Percentiles rank a stretch among this genome's conserved stretches.
phyloP scores from a whole-genome alignment of 30 jellyfish, hydroid and myxozoan genomes.

The Hydra vulgaris region DNA sequence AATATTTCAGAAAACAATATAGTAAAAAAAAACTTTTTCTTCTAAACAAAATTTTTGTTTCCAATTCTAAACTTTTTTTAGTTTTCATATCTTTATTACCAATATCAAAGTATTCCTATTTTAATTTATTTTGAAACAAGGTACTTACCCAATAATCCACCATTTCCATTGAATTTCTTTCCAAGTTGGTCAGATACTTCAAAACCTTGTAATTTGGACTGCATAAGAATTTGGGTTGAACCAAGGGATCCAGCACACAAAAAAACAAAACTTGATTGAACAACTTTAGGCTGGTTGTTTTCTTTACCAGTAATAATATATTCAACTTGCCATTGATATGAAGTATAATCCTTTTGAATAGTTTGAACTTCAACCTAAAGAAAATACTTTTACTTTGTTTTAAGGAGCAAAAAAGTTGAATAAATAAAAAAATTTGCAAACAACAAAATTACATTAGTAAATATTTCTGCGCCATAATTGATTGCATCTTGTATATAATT shows the following conservation, averaged over 20 bases:
- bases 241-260: conserved; percentile 93
- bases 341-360: conserved; percentile 61
- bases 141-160: conserved; percentile 85
- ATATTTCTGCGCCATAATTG: conserved; percentile 86
- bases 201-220: conserved; percentile 60
- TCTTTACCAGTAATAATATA: conserved; percentile 49
- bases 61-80: too few species aligned
- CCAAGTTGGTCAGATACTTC: conserved; percentile 90
- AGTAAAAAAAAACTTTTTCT: too few species aligned
- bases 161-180: conserved; percentile 65
- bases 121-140: too few species aligned
- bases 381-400: not conserved
- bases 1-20: not conserved
- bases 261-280: conserved; percentile 67
- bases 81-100: too few species aligned
- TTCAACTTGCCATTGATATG: conserved; percentile 83
- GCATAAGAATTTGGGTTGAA: conserved; percentile 70
- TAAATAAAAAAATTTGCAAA: too few species aligned
- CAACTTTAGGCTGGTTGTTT: conserved; percentile 41
- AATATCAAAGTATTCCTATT: too few species aligned
- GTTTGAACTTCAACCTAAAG: conserved; percentile 70
- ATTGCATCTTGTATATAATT: conserved; percentile 94
- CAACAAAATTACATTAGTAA: conserved; percentile 48
- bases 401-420: too few species aligned
- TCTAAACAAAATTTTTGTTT: too few species aligned